These are phyloP conservation scores for Aurelia sp. DNA, from an alignment of 30 jellyfish, hydroid and myxozoan species.

Conservation along the genomic window DNA sequence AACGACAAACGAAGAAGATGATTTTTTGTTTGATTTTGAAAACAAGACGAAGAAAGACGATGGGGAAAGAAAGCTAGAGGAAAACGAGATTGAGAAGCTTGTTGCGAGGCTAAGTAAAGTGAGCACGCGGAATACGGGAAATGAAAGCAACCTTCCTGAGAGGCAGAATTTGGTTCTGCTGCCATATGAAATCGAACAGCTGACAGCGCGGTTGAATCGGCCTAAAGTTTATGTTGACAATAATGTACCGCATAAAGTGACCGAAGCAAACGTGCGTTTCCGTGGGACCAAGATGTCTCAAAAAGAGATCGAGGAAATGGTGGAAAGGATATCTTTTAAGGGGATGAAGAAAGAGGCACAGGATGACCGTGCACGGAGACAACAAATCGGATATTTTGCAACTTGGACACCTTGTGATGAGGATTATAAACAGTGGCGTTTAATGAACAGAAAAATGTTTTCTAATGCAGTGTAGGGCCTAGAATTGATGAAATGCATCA, in stretches of 20 bases:
- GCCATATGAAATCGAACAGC: constrained; percentile 7
- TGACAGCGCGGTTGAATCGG: constrained; percentile 40
- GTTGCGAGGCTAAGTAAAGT: constrained; percentile 53
- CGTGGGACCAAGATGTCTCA: constrained; percentile 18
- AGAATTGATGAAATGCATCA: too few relatives aligned
- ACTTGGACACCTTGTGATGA: constrained; percentile 65
- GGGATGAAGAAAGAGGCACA: background rate
- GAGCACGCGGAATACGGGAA: background rate
- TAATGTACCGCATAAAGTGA: background rate
- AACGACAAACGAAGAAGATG: constrained; percentile 7
- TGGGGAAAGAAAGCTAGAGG: constrained; percentile 44
- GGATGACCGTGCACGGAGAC: background rate
- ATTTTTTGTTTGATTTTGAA: background rate
- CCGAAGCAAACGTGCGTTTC: background rate
- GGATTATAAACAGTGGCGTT: constrained; percentile 36
- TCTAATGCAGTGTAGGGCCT: background rate
- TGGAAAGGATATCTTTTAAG: constrained; percentile 25
- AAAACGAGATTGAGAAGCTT: constrained; percentile 45
- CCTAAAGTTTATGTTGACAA: constrained; percentile 17
- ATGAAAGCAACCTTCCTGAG: background rate
- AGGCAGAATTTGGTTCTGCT: background rate
- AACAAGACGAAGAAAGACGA: background rate
- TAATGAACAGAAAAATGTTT: constrained; percentile 8
- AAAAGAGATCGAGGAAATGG: constrained; percentile 22
- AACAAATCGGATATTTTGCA: constrained; percentile 37